These are phyloP conservation scores for Lindbergichthys nudifrons DNA, from an alignment of 2,797 vertebrate species.

Conservation along the genomic window DNA sequence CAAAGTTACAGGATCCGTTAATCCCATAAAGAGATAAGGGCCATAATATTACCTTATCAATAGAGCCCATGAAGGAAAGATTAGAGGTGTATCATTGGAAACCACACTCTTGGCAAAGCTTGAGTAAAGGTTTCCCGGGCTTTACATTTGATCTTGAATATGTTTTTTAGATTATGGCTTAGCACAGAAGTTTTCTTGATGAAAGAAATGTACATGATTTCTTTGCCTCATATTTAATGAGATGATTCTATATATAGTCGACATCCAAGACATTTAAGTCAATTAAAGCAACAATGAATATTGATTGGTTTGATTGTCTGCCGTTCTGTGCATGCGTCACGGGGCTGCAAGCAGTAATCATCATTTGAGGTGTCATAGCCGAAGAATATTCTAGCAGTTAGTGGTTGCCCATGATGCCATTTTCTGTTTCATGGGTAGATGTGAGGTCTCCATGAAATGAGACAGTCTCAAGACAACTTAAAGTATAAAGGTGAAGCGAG, in stretches of 20 bases:
- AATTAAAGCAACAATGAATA: not conserved
- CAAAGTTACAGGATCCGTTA: conserved; percentile 8
- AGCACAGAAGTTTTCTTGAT: not conserved
- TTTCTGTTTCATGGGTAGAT: not conserved
- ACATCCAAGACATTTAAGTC: not conserved
- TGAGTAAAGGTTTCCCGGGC: conserved; percentile 20
- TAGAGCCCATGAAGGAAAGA: conserved; percentile 9
- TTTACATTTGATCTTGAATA: conserved; percentile 23
- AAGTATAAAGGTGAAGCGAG: not conserved
- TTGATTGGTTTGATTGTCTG: not conserved
- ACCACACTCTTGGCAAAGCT: conserved; percentile 39
- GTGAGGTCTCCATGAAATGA: not conserved
- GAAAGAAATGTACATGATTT: not conserved
- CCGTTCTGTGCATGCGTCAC: not conserved
- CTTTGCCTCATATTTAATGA: not conserved
- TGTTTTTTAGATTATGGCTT: conserved; percentile 11
- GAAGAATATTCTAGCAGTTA: not conserved
- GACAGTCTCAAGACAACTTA: not conserved
- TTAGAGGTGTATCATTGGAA: conserved; percentile 8
- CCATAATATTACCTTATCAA: conserved; percentile 16
- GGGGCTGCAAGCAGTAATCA: not conserved
- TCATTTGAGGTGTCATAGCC: not conserved
- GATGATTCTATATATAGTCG: not conserved
- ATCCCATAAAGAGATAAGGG: not conserved
- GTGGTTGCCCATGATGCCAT: not conserved